A percentile compares a stretch with the other conserved stretches of the same genome.
Conservation (phyloP, 2,797 vertebrate genomes). For the Acanthurus leucopareius region DNA sequence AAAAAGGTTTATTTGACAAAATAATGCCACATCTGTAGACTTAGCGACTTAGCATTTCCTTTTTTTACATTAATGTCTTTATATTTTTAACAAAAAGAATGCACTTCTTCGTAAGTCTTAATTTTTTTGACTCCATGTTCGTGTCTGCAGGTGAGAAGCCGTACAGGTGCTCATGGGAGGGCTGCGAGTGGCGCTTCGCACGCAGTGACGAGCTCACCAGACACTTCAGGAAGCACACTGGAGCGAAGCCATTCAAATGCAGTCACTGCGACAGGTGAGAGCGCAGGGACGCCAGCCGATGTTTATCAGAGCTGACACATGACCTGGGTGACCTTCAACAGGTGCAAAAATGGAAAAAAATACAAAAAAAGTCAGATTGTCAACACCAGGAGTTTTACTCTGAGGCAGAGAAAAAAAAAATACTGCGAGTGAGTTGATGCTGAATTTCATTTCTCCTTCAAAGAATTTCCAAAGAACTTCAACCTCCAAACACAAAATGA, state of each 20-base stretch:
- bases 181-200: constrained; percentile 98
- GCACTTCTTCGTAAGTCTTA: background rate
- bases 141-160: constrained; percentile 94
- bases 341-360: background rate
- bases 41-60: too few species aligned
- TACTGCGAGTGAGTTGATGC: too few species aligned
- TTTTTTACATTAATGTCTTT: background rate
- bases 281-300: background rate
- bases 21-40: too few species aligned
- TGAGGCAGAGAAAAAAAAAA: too few species aligned
- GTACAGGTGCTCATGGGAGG: constrained; percentile 98
- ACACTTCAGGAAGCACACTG: constrained; percentile 99
- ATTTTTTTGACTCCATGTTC: background rate
- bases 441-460: background rate
- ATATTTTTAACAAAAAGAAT: background rate
- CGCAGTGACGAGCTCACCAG: constrained; percentile 97
- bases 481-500: background rate
- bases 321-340: background rate
- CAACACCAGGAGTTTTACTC: background rate
- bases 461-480: background rate
- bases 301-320: background rate
- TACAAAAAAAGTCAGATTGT: background rate
- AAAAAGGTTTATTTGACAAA: too few species aligned
- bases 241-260: constrained; percentile 99
- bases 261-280: constrained; percentile 96